Conservation (phyloP, 2,113 vertebrate species). For the Thermophis baileyi region DNA sequence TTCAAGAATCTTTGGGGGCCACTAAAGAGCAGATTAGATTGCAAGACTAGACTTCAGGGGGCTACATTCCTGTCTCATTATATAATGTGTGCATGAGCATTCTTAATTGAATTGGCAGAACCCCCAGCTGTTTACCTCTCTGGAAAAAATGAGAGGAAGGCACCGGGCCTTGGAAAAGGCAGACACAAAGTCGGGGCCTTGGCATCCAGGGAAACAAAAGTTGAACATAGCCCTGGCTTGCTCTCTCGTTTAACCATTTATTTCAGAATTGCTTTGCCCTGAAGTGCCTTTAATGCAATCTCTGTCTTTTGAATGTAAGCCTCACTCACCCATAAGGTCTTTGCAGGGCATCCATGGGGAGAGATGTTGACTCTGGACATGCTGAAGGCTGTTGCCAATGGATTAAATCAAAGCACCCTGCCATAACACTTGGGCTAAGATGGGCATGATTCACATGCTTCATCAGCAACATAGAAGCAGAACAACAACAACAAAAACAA, state of each 20-base stretch:
- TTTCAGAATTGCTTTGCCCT: background rate
- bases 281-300: background rate
- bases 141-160: slow-evolving; percentile 5
- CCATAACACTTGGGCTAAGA: background rate
- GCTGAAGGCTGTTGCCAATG: background rate
- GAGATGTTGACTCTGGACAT: background rate
- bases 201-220: slow-evolving; percentile 17
- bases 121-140: slow-evolving; percentile 21
- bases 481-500: background rate
- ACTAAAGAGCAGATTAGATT: slow-evolving; percentile 2
- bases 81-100: background rate
- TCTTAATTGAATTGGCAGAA: slow-evolving; percentile 28
- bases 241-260: background rate
- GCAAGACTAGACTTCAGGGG: background rate
- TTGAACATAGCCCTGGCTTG: background rate
- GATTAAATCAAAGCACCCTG: background rate
- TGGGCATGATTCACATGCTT: background rate
- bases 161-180: slow-evolving; percentile 26
- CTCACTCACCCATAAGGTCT: background rate
- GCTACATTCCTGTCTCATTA: background rate
- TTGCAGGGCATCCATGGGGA: background rate
- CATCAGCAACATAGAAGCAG: background rate
- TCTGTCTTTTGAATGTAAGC: background rate
- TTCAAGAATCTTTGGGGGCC: background rate
- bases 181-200: slow-evolving; percentile 13